These are phyloP conservation scores for Acropternis orthonyx DNA, from an alignment of 2,797 vertebrate species.

Conservation along the genomic window DNA sequence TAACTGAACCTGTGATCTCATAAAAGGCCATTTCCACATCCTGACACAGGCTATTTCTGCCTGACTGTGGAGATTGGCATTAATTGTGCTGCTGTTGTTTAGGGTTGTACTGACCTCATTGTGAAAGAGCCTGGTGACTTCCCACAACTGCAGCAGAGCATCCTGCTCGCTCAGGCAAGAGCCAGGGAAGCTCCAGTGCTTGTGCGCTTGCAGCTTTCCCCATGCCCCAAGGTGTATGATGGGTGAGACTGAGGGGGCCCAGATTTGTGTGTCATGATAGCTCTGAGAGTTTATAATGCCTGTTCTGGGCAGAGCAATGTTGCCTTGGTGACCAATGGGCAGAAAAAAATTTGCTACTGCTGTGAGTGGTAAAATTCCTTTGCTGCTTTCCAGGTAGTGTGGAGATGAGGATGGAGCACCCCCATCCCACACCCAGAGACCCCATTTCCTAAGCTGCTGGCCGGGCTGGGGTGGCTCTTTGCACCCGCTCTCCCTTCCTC, in stretches of 20 bases:
- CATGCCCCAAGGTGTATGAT: neutral
- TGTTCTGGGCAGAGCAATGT: neutral
- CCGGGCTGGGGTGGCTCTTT: neutral
- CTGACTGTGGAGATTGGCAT: neutral
- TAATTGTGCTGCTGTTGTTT: neutral
- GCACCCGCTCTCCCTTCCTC: neutral
- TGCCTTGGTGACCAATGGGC: rapidly evolving
- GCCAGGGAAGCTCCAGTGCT: neutral
- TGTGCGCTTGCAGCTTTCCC: neutral
- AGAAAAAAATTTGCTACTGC: neutral
- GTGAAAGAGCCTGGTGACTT: neutral
- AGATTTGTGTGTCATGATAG: neutral
- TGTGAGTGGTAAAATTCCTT: neutral
- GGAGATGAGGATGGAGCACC: neutral
- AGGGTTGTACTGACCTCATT: neutral
- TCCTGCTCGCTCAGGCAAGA: rapidly evolving
- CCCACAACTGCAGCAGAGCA: neutral
- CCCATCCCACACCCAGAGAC: neutral
- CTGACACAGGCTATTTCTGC: neutral
- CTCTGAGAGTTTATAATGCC: neutral
- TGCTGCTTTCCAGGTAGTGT: rapidly evolving
- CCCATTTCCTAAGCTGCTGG: neutral
- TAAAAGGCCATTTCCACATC: neutral
- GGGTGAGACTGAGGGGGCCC: neutral
- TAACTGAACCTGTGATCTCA: conserved; percentile 41